These are phyloP conservation scores for Leptosomus discolor DNA, from an alignment of 2,113 vertebrate species.

Conservation along the genomic window DNA sequence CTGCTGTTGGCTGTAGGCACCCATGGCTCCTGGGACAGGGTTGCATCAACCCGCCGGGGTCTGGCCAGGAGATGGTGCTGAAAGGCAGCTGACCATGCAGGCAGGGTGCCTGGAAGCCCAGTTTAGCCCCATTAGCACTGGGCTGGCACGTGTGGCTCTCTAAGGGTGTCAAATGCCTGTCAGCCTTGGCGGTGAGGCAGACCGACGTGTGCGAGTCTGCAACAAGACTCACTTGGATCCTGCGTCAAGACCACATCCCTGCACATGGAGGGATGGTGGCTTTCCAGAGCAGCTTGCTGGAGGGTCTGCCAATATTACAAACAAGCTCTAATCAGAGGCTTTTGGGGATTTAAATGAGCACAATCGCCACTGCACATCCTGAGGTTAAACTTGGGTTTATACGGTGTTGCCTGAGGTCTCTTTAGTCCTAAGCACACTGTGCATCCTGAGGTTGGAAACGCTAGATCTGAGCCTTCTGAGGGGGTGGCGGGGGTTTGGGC, in stretches of 20 bases:
- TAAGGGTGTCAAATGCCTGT: not conserved
- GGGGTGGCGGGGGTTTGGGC: not conserved
- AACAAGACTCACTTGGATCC: not conserved
- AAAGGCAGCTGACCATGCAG: not conserved
- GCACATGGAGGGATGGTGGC: not conserved
- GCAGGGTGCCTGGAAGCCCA: not conserved
- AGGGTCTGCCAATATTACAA: not conserved
- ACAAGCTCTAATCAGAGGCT: not conserved
- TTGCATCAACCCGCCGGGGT: not conserved
- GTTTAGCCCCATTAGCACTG: not conserved
- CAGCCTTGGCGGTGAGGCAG: not conserved
- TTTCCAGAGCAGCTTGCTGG: not conserved
- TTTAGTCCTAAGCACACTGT: not conserved
- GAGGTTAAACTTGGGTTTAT: not conserved
- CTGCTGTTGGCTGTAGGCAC: not conserved
- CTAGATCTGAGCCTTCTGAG: not conserved
- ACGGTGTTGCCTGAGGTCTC: not conserved
- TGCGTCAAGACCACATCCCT: not conserved
- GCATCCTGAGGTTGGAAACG: not conserved
- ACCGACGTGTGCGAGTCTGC: rapidly evolving
- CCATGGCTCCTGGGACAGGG: not conserved
- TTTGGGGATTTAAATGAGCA: not conserved
- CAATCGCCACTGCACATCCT: not conserved
- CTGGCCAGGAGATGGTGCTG: constrained; percentile 56
- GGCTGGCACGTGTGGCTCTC: not conserved